Conservation (phyloP, 35 echinoderm and acorn worm species). For the Diadema setosum region DNA sequence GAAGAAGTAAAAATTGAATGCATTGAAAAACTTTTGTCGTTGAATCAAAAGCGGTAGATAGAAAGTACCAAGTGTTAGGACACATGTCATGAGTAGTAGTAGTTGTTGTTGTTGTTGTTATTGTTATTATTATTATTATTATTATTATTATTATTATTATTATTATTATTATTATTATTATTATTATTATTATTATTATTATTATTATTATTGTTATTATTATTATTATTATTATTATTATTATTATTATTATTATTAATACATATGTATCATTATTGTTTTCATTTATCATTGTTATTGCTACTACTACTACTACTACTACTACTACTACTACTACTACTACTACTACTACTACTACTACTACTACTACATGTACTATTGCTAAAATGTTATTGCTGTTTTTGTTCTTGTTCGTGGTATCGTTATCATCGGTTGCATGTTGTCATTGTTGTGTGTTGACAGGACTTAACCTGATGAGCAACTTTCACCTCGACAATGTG, state of each 20-base stretch:
- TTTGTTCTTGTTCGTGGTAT: neutral
- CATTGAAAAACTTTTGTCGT: too few relatives aligned
- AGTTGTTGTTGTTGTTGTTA: too few relatives aligned
- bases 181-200: neutral
- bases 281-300: neutral
- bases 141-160: too few relatives aligned
- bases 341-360: neutral
- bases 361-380: neutral
- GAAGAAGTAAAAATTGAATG: too few relatives aligned
- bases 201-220: neutral
- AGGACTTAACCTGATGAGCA: constrained; percentile 95
- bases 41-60: too few relatives aligned
- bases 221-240: neutral
- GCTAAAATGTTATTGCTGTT: too few relatives aligned
- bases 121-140: too few relatives aligned
- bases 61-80: too few relatives aligned
- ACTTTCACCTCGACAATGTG: constrained; percentile 96
- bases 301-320: neutral
- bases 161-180: too few relatives aligned
- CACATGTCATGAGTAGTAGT: too few relatives aligned
- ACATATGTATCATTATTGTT: neutral
- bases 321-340: neutral
- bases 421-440: too few relatives aligned
- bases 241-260: neutral
- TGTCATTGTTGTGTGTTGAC: too few relatives aligned